phyloP scores from a whole-genome alignment of 2,113 vertebrate species.

The Pan troglodytes region DNA sequence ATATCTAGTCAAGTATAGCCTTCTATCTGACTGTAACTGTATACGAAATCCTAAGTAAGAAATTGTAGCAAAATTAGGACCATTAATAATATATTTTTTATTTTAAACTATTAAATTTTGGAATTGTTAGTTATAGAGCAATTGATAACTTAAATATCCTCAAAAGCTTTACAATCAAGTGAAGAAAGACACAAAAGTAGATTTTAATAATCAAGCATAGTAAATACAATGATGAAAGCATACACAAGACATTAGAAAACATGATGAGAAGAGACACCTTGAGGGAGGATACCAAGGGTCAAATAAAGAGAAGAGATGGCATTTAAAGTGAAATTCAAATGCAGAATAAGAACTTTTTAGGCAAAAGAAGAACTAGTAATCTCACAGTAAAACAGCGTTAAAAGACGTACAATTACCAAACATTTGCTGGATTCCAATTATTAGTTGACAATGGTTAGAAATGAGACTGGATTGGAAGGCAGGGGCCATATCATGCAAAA shows the following conservation, averaged over 20 bases:
- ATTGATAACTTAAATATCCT: not conserved
- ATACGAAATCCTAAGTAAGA: not conserved
- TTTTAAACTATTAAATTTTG: not conserved
- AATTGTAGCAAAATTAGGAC: not conserved
- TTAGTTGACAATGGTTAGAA: not conserved
- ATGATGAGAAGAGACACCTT: not conserved
- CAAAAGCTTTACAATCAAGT: not conserved
- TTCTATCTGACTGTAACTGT: not conserved
- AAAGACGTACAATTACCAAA: not conserved
- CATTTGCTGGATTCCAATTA: not conserved
- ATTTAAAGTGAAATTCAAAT: not conserved
- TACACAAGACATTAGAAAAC: not conserved
- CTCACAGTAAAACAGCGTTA: not conserved
- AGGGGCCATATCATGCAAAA: not conserved
- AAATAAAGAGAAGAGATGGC: not conserved
- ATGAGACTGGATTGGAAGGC: not conserved
- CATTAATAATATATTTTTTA: not conserved
- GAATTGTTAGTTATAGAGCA: not conserved
- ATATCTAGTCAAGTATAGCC: not conserved
- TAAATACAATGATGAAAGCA: not conserved
- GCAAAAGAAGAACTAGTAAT: not conserved
- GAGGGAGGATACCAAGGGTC: not conserved
- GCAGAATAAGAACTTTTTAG: not conserved
- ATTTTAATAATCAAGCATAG: not conserved
- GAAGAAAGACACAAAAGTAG: not conserved